A percentile compares a stretch with the other conserved stretches of the same genome.
These are phyloP conservation scores for Piaya cayana DNA, from an alignment of 2,113 vertebrate species.

Conservation along the genomic window DNA sequence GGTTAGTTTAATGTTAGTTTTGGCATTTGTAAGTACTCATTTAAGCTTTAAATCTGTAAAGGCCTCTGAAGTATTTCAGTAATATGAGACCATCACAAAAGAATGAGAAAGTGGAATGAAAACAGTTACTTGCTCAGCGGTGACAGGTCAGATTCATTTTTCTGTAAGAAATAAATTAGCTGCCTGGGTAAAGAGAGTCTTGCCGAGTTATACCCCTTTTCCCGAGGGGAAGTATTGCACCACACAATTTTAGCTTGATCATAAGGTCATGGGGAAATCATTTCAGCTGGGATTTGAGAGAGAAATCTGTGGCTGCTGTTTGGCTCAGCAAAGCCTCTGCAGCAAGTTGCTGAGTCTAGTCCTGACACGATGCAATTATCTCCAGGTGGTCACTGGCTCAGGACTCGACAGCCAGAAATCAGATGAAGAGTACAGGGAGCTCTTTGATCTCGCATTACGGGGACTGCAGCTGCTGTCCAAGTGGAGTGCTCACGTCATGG, in stretches of 20 bases:
- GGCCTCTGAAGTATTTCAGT: background rate
- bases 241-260: background rate
- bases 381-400: conserved; percentile 94
- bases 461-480: conserved; percentile 97
- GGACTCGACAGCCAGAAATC: conserved; percentile 99
- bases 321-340: background rate
- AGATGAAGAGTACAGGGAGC: conserved; percentile 94
- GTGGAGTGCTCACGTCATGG: conserved; percentile 99
- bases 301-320: background rate
- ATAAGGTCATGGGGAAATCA: background rate
- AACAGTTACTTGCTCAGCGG: background rate
- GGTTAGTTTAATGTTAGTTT: background rate
- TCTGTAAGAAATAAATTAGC: background rate
- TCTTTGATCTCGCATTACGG: conserved; percentile 93
- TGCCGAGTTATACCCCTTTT: background rate
- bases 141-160: background rate
- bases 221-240: background rate
- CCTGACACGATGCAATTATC: background rate
- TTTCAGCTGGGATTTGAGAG: background rate
- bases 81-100: background rate
- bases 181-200: background rate
- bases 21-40: background rate
- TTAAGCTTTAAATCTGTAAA: background rate
- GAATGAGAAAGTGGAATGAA: background rate
- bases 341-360: background rate